Evolutionary conservation across 2,797 vertebrate genomes (phyloP).

Genomic region (Poliocrania exsul): DNA sequence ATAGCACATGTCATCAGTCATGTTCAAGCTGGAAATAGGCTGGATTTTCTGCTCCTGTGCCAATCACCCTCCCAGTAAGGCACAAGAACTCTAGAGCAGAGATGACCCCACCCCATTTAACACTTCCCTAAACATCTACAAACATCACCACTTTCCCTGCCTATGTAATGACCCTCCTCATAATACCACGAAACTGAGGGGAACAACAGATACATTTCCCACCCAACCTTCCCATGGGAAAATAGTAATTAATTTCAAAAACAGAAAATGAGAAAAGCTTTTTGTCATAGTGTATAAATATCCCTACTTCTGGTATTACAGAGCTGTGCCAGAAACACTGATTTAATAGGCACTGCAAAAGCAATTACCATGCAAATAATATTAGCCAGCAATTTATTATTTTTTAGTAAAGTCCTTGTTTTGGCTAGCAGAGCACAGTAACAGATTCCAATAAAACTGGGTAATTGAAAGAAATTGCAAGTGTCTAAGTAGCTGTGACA

Average conservation of each 20-base stretch:
- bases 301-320: constrained; percentile 24
- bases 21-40: background rate
- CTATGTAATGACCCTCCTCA: background rate
- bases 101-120: background rate
- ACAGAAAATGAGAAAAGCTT: background rate
- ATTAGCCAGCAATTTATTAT: constrained; percentile 44
- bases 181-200: background rate
- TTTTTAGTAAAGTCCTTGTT: constrained; percentile 50
- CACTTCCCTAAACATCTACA: background rate
- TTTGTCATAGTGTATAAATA: constrained; percentile 48
- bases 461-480: constrained; percentile 56
- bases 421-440: constrained; percentile 42
- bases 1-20: background rate
- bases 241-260: constrained; percentile 9
- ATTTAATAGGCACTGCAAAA: constrained; percentile 60
- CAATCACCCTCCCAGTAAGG: background rate
- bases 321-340: constrained; percentile 53
- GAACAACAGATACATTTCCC: background rate
- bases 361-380: constrained; percentile 68
- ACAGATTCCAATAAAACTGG: constrained; percentile 33
- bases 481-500: constrained; percentile 45
- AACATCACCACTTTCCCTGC: background rate
- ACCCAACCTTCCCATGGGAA: background rate
- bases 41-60: background rate
- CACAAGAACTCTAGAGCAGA: background rate